Evolutionary conservation across 2,888 invertebrate species (phyloP).

Genomic region (Cataglyphis rosenhaueri): DNA sequence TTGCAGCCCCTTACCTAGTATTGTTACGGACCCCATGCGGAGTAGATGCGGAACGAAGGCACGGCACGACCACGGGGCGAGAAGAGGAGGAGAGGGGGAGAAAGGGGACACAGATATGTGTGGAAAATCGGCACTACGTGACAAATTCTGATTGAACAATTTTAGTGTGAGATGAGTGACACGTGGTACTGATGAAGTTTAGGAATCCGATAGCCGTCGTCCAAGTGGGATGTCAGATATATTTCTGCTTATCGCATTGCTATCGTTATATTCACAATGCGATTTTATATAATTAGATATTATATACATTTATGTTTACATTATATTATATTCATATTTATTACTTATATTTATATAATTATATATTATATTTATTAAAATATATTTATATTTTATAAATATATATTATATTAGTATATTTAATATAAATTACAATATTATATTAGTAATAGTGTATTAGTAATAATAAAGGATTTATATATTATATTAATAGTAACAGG

Average conservation of each 20-base stretch:
- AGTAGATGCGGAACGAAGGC: conserved; percentile 30
- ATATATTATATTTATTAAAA: too few species aligned
- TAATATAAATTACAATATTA: too few species aligned
- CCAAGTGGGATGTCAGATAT: conserved; percentile 27
- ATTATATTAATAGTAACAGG: too few species aligned
- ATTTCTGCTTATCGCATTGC: neutral
- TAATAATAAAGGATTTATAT: too few species aligned
- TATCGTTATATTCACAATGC: neutral
- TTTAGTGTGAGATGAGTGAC: conserved; percentile 66
- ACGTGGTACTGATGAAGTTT: conserved; percentile 49
- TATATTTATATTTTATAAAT: too few species aligned
- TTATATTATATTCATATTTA: too few species aligned
- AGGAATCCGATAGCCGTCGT: conserved; percentile 41
- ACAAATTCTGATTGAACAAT: conserved; percentile 84
- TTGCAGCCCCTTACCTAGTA: conserved; percentile 78
- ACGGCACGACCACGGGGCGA: neutral
- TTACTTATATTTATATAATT: too few species aligned
- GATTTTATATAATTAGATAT: too few species aligned
- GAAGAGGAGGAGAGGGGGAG: conserved; percentile 20
- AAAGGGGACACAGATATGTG: conserved; percentile 56
- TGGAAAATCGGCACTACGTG: conserved; percentile 79
- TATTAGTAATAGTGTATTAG: too few species aligned
- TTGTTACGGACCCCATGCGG: conserved; percentile 75
- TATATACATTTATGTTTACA: too few species aligned
- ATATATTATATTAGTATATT: too few species aligned